Base-by-base conservation (phyloP, 2,888 invertebrate genomes). In the Isoperla grammatica region DNA sequence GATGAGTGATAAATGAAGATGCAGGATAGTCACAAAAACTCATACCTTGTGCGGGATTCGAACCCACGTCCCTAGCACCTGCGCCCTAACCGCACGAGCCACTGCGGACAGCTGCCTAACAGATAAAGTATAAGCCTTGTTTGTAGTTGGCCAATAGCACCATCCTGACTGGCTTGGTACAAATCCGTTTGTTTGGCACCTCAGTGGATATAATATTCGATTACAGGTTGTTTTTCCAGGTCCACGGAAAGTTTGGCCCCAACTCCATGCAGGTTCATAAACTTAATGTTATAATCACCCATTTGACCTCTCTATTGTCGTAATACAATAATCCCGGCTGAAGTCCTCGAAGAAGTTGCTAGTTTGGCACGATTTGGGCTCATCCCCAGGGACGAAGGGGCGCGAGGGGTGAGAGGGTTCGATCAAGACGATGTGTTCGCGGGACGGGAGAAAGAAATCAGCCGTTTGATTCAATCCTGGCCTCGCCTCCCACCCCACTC, bases 391-490 rank as follows among this genome's bases (percentile, higher is more conserved):
- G 53, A 53, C n/a, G 23, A 2, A 12, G 15, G 29, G 15, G 20
- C 8, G n/a, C 6, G n/a, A 20, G n/a, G 9, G 20, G 20, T 1
- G 20, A 20, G n/a, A 9, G 20, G 46, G 40, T 11, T 45, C 45
- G 45, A n/a, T n/a, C 45, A 19, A 19, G 46, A 19, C 42, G 15
- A 15, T 23, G 13, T 39, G 40, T 23, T n/a, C 42, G 22, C 17
- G 11, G 37, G 50, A 15, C 12, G 12, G 37, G 23, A 35, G 42
- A 35, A 55, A 58, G 63, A 60, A 63, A 63, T 63, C 63, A 55
- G 37, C 57, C 63, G 58, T 63, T 63, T 63, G 63, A 63, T 60
- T 63, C 63, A 58, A 63, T 63, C 60, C 63, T 19, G 20, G 53
- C 19, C 17, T n/a, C 9, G 50, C 35, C 15, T n/a, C n/a, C n/a